Evolutionary conservation across 2,888 invertebrate species (phyloP), one percentile per base, ranked within the genome.

Genomic region (Ctenicera cuprea): DNA sequence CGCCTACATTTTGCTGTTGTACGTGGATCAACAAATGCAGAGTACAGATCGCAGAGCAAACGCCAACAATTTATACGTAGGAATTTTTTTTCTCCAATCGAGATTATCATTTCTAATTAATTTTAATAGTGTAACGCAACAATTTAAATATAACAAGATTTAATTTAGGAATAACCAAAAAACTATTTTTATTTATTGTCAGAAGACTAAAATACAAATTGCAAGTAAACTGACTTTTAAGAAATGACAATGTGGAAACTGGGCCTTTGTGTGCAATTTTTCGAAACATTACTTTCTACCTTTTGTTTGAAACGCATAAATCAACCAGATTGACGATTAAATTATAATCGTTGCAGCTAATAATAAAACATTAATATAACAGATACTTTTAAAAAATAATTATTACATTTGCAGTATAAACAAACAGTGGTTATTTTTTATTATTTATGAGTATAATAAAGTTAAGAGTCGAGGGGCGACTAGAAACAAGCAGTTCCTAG

Each of bases 371-470:
- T 22, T 7, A 22, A 4, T 7, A 9, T 22, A 52, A 52, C 9
- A 22, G 52, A 22, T 20, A 26, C 52, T 2, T 22, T 52, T 3
- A 48, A 64, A 18, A 64, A 64, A 48, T 48, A 54, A 38, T 54
- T 54, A 66, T 43, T 14, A 41, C 54, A 43, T 52, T 20, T 30
- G 14, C 4, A 2, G 26, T 57, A 41, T 66, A 66, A 66, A 65
- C 26, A 26, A n/a, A n/a, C 26, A 48, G 52, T 18, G n/a, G 65
- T 54, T 48, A 68, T 68, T 68, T n/a, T 68, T 68, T 61, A 38
- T 61, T 37, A 63, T 63, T 62, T 66, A 26, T 61, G 62, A 37
- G 61, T 8, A 38, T 41, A 70, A 52, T 50, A 70, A 66, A 66
- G 14, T 33, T 37, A 63, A 41, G 30, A 69, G 41, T 7, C 26